These are phyloP conservation scores for Neodiprion lecontei DNA, from an alignment of 1,140 invertebrate genomes.

Conservation along the genomic window DNA sequence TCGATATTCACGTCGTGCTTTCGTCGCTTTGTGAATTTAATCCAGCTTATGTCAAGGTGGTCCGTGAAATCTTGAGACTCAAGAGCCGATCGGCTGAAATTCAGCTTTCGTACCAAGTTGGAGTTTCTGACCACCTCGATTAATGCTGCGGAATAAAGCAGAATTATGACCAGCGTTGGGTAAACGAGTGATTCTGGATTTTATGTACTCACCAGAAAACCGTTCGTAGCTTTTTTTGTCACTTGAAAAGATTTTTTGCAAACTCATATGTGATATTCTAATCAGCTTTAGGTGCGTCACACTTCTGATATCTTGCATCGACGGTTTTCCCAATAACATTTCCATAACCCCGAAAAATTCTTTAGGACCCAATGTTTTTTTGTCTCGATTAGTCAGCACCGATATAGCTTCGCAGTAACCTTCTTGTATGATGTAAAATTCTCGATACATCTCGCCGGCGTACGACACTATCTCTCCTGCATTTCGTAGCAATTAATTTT, in stretches of 20 bases:
- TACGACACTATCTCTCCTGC: slow-evolving; percentile 58
- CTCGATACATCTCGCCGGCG: slow-evolving; percentile 55
- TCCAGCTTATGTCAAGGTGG: background rate
- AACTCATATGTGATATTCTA: slow-evolving; percentile 54
- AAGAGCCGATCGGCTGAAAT: background rate
- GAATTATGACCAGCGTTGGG: background rate
- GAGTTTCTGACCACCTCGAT: slow-evolving; percentile 1
- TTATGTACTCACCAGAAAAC: slow-evolving; percentile 17
- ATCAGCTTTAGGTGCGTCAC: slow-evolving; percentile 48
- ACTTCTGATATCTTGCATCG: slow-evolving; percentile 42
- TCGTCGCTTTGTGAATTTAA: slow-evolving; percentile 2
- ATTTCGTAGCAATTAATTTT: slow-evolving; percentile 31
- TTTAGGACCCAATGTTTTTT: slow-evolving; percentile 15
- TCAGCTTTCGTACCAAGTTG: background rate
- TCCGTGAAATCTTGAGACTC: background rate
- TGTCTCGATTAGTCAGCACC: slow-evolving; percentile 18
- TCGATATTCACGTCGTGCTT: slow-evolving; percentile 9
- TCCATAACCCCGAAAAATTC: slow-evolving; percentile 40
- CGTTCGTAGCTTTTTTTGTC: slow-evolving; percentile 38
- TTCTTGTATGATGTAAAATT: slow-evolving; percentile 58
- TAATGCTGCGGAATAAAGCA: slow-evolving; percentile 1
- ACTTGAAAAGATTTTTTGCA: slow-evolving; percentile 43
- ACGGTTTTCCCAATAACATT: slow-evolving; percentile 46
- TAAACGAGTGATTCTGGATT: too few relatives aligned
- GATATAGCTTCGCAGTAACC: slow-evolving; percentile 56